Conservation (phyloP, 2,797 vertebrate species). For the Sebastes kiyomatsui region DNA sequence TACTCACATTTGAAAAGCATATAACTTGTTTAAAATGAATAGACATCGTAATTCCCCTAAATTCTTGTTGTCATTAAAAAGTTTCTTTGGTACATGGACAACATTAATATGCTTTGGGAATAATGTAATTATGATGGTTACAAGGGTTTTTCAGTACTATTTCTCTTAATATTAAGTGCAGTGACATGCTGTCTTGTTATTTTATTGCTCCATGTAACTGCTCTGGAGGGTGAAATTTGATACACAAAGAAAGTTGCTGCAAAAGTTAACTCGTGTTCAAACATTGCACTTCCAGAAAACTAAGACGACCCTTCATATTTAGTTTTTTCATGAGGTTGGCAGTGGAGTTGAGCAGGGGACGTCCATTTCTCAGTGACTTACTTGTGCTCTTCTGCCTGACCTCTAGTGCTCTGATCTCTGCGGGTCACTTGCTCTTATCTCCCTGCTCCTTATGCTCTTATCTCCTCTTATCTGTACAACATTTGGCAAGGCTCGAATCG, state of each 20-base stretch:
- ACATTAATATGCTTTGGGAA: neutral
- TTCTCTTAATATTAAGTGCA: slow-evolving; percentile 1
- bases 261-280: slow-evolving; percentile 10
- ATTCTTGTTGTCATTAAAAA: neutral
- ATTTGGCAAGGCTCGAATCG: slow-evolving; percentile 70
- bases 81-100: neutral
- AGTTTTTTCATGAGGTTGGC: slow-evolving; percentile 2
- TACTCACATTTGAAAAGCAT: neutral
- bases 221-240: slow-evolving; percentile 16
- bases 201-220: slow-evolving; percentile 17
- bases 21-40: neutral
- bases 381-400: slow-evolving; percentile 67
- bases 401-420: slow-evolving; percentile 70
- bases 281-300: slow-evolving; percentile 15
- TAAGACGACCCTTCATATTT: slow-evolving; percentile 4
- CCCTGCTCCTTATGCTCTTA: slow-evolving; percentile 74
- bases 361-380: slow-evolving; percentile 64
- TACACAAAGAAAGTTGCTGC: slow-evolving; percentile 16
- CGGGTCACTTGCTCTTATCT: slow-evolving; percentile 80
- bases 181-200: neutral
- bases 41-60: neutral
- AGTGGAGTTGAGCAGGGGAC: slow-evolving; percentile 35
- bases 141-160: neutral
- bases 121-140: neutral
- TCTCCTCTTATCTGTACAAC: slow-evolving; percentile 73